Evolutionary conservation across 2,113 vertebrate species (phyloP).

Genomic region (Amphiprion ocellaris): DNA sequence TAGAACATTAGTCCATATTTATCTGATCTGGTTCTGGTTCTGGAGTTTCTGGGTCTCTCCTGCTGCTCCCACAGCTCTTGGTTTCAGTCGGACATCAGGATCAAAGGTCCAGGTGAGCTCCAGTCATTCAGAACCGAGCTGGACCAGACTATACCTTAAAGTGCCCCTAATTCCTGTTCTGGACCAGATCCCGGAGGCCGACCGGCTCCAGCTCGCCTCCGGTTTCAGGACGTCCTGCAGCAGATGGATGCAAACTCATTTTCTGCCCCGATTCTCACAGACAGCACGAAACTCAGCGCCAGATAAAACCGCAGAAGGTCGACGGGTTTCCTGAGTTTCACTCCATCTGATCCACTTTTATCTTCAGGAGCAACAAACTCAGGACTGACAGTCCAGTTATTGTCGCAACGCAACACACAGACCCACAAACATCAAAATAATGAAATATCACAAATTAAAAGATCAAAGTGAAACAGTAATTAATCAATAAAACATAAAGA

Average conservation of each 20-base stretch:
- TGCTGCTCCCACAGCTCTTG: conserved; percentile 65
- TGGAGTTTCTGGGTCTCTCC: too few relatives aligned
- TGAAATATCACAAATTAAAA: too few relatives aligned
- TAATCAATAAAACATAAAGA: too few relatives aligned
- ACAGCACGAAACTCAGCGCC: conserved; percentile 42
- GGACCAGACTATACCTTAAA: conserved; percentile 56
- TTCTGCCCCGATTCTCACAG: conserved; percentile 69
- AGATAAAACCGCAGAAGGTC: conserved; percentile 40
- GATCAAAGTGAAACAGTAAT: too few relatives aligned
- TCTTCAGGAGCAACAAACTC: too few relatives aligned
- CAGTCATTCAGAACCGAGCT: conserved; percentile 68
- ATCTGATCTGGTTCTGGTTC: background rate
- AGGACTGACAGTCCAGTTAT: too few relatives aligned
- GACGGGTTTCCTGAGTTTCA: background rate
- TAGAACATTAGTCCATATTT: background rate
- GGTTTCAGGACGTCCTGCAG: conserved; percentile 68
- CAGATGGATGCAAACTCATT: conserved; percentile 48
- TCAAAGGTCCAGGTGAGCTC: conserved; percentile 56
- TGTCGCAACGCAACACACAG: too few relatives aligned
- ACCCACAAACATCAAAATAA: too few relatives aligned
- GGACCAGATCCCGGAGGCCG: conserved; percentile 61
- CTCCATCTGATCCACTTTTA: too few relatives aligned
- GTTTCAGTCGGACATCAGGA: conserved; percentile 60
- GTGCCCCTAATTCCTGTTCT: conserved; percentile 68
- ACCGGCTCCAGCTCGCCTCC: conserved; percentile 46